Evolutionary conservation across 2,113 vertebrate genomes (phyloP), one percentile per base, ranked within the genome.

Genomic region (Crotophaga sulcirostris): DNA sequence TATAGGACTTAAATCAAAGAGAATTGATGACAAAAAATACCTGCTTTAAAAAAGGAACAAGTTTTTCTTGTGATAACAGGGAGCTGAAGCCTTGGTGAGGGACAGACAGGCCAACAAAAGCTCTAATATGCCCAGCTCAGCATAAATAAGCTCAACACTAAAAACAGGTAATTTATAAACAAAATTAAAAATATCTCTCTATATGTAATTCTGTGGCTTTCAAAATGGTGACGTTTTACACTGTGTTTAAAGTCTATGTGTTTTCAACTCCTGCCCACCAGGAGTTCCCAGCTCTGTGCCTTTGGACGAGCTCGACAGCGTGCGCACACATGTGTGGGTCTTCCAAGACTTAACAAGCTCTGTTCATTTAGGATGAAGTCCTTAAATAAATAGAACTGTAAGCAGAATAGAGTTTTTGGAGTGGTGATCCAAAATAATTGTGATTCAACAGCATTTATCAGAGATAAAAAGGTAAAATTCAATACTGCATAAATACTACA

Each of bases 1-100:
- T 59, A 78, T 12, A 90, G 84, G 87, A 60, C 91, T 89, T n/a
- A 82, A 96, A 85, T 85, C 93, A 96, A 89, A 92, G 36, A 83
- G 89, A 59, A 85, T 12, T 93, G 94, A 94, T 91, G 94, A 70
- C 91, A 77, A 77, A 89, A 91, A 91, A 60, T 55, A 79, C 18
- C 84, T 68, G 45, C 81, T 84, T 87, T 68, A 80, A 85, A 79
- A 94, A 67, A 89, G 51, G 42, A 93, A 31, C 34, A 84, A 91
- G 77, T 66, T 96, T 88, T 94, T 93, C 66, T 58, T 73, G 52
- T 92, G 69, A 28, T 75, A 87, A 81, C 24, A 60, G 47, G 47
- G 56, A 87, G 19, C 4, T 55, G 76, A 51, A 91, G 44, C 28
- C 81, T 85, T 55, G 31, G n/a, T 54, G n/a, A 91, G 58, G 63